Base-by-base conservation (phyloP, 2,888 invertebrate genomes). In the Amphipyra berbera region DNA sequence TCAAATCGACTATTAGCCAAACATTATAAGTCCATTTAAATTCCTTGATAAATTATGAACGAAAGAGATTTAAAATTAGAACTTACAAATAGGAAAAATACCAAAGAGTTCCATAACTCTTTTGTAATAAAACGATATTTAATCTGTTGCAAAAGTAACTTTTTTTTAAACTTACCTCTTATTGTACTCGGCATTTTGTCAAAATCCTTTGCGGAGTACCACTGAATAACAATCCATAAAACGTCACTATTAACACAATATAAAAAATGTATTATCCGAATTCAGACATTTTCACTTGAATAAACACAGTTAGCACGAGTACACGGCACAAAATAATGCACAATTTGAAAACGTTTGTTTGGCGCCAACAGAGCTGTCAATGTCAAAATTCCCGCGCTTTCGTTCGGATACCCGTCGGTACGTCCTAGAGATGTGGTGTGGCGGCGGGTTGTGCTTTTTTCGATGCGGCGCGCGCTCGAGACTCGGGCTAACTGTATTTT, bases 171-270 rank as follows among this genome's bases (percentile, higher is more conserved):
- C 92, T 89, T 76, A 95, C 95, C 95, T 95, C 95, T 79, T 82
- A 95, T 95, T 73, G 95, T 95, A 81, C 95, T 95, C 68, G 95
- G 95, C 95, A 95, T 95, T 88, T 91, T 95, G 90, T 76, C 77
- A 85, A 83, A 84, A 90, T 90, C 91, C 90, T 88, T 77, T 67
- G 52, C 75, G 57, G 50, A 50, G 64, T 61, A 68, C 71, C 74
- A 81, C 80, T 79, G 70, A 78, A 74, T 78, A 83, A 86, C 78
- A 86, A 86, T 85, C 80, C 74, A 69, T 75, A 73, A 72, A 78
- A 76, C 81, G 82, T 83, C 86, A 83, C 79, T 70, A 61, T 73
- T 80, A 67, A 61, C 76, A 81, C 82, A 84, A 77, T 65, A 61
- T 68, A 71, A 45, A 59, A 56, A 79, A 62, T 67, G 52, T 66